phyloP scores from a whole-genome alignment of 2,888 invertebrate species.

The Anticlea derivata region DNA sequence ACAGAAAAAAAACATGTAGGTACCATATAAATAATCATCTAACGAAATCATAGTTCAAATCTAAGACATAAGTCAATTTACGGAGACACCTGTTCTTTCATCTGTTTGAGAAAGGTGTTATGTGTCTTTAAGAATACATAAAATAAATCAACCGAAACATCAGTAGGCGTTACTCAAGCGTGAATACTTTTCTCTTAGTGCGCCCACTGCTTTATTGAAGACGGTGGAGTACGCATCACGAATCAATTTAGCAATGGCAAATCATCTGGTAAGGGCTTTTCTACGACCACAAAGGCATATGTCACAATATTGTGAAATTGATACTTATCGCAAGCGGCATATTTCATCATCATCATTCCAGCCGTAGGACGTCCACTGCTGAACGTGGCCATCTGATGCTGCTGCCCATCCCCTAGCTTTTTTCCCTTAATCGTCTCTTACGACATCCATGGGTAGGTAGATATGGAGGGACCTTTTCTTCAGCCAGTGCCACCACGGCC shows the following conservation, averaged over 20 bases:
- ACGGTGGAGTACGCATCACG: slow-evolving; percentile 40
- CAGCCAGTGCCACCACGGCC: no score
- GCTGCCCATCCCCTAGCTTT: no score
- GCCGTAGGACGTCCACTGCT: no score
- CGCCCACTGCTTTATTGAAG: slow-evolving; percentile 29
- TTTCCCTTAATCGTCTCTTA: no score
- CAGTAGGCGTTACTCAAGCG: slow-evolving; percentile 19
- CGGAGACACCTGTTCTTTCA: slow-evolving; percentile 10
- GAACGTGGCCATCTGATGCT: no score
- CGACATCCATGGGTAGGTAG: no score
- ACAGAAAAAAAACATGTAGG: no score
- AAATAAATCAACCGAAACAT: slow-evolving; percentile 16
- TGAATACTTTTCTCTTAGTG: slow-evolving; percentile 24
- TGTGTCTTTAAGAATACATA: slow-evolving; percentile 14
- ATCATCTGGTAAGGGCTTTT: slow-evolving; percentile 21
- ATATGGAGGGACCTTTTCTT: no score
- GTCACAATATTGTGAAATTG: slow-evolving; percentile 16
- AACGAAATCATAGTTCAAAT: not conserved
- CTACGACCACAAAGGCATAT: slow-evolving; percentile 13
- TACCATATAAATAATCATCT: no score
- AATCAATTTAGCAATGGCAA: slow-evolving; percentile 49
- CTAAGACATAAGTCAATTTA: slow-evolving; percentile 16
- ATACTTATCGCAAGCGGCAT: slow-evolving; percentile 9
- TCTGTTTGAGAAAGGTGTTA: slow-evolving; percentile 16
- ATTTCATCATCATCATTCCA: no score